Conservation (phyloP, 2,113 vertebrate genomes). For the Rallus limicola region DNA sequence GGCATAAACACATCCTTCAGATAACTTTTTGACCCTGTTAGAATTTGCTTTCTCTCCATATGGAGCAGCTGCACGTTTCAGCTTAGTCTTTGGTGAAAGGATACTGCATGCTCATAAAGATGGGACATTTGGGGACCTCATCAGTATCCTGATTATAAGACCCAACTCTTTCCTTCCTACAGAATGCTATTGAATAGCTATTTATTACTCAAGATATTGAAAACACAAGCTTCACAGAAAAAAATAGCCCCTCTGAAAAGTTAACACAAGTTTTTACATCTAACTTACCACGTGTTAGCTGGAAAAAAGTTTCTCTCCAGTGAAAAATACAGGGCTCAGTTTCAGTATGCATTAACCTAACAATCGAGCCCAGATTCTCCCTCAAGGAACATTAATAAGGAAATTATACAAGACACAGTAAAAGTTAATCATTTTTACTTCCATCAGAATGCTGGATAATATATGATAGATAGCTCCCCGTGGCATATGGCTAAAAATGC, state of each 20-base stretch:
- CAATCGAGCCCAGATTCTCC: neutral
- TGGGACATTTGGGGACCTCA: neutral
- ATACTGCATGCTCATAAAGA: too few relatives aligned
- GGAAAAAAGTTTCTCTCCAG: neutral
- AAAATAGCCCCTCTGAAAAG: neutral
- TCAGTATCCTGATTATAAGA: too few relatives aligned
- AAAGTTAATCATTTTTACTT: constrained; percentile 32
- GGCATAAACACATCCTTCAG: neutral
- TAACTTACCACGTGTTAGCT: neutral
- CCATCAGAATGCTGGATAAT: neutral
- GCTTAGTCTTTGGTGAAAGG: neutral
- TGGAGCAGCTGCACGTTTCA: neutral
- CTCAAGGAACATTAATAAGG: neutral
- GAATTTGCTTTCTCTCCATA: neutral
- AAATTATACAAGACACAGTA: neutral
- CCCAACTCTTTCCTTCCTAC: neutral
- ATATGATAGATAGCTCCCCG: neutral
- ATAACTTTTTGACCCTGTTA: neutral
- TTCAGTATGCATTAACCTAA: neutral
- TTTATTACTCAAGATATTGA: neutral
- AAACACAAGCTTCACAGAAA: neutral
- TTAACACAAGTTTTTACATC: neutral
- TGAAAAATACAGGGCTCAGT: neutral
- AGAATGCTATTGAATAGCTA: neutral
- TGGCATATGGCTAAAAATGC: neutral